Percentiles rank a stretch among this genome's conserved stretches.
Evolutionary conservation across 1,140 invertebrate species (phyloP).

Genomic region (Drosophila sechellia): DNA sequence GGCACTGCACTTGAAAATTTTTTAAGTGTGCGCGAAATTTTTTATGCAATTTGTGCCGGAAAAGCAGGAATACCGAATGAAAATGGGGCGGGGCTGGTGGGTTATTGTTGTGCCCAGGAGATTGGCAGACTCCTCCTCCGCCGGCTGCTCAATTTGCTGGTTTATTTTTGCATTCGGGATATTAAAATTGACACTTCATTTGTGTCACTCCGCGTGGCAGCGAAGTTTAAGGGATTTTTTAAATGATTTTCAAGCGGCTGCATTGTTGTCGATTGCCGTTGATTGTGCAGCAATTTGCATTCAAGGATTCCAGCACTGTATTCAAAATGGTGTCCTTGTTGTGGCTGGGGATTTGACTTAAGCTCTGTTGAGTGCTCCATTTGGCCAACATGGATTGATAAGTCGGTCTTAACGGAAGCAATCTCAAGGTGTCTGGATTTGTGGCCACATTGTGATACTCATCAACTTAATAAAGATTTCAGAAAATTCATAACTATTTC

Average conservation of each 20-base stretch:
- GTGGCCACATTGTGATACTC: not conserved
- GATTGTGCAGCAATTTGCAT: constrained; percentile 42
- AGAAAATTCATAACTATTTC: too few relatives aligned
- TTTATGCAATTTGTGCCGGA: constrained; percentile 64
- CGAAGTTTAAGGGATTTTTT: constrained; percentile 40
- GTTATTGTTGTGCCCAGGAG: constrained; percentile 33
- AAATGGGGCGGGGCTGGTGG: not conserved
- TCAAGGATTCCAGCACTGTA: constrained; percentile 8
- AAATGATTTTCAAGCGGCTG: constrained; percentile 33
- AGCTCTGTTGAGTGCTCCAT: constrained; percentile 12
- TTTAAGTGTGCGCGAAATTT: constrained; percentile 65
- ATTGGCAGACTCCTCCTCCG: constrained; percentile 1
- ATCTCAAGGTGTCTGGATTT: not conserved
- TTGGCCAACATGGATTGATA: not conserved
- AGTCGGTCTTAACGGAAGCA: not conserved
- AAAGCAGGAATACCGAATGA: not conserved
- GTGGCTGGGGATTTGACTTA: constrained; percentile 38
- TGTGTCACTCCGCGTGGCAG: constrained; percentile 35
- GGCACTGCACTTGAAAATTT: constrained; percentile 75
- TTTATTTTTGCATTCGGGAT: constrained; percentile 43
- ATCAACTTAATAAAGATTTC: too few relatives aligned
- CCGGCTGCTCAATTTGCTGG: constrained; percentile 61
- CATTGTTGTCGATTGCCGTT: constrained; percentile 19
- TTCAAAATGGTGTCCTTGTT: constrained; percentile 36
- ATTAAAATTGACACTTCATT: constrained; percentile 72